A percentile compares a stretch with the other conserved stretches of the same genome.
phyloP scores from a whole-genome alignment of 2,888 invertebrate species.

The Dicyrtomina minuta region DNA sequence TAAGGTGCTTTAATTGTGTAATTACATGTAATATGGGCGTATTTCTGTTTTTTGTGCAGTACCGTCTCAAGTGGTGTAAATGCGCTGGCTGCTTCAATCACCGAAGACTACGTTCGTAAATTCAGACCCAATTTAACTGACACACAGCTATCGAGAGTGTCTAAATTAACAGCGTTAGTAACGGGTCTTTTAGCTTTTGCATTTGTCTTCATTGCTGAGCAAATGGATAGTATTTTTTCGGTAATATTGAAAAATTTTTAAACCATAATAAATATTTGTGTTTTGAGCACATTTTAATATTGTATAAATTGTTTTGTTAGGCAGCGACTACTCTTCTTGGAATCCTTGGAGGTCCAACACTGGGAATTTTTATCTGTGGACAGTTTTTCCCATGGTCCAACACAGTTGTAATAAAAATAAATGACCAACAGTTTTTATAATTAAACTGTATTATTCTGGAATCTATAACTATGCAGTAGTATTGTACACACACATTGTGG shows the following conservation, averaged over 20 bases:
- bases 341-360: conserved; percentile 82
- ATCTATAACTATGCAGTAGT: no score
- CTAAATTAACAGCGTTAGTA: conserved; percentile 67
- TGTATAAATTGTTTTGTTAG: conserved; percentile 56
- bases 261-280: no score
- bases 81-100: conserved; percentile 85
- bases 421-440: not conserved
- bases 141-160: conserved; percentile 67
- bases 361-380: conserved; percentile 79
- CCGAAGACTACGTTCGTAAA: conserved; percentile 74
- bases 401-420: conserved; percentile 64
- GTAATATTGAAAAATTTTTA: conserved; percentile 30
- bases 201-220: conserved; percentile 83
- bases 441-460: not conserved
- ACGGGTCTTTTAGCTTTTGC: conserved; percentile 76
- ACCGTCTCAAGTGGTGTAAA: conserved; percentile 95
- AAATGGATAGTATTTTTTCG: conserved; percentile 59
- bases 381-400: conserved; percentile 88
- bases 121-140: conserved; percentile 55
- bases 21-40: no score
- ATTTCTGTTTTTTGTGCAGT: conserved; percentile 60
- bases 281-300: no score
- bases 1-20: no score
- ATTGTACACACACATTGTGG: no score
- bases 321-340: conserved; percentile 86